Evolutionary conservation across 1,140 invertebrate genomes (phyloP), one percentile per base, ranked within the genome.

Genomic region (Drosophila santomea): DNA sequence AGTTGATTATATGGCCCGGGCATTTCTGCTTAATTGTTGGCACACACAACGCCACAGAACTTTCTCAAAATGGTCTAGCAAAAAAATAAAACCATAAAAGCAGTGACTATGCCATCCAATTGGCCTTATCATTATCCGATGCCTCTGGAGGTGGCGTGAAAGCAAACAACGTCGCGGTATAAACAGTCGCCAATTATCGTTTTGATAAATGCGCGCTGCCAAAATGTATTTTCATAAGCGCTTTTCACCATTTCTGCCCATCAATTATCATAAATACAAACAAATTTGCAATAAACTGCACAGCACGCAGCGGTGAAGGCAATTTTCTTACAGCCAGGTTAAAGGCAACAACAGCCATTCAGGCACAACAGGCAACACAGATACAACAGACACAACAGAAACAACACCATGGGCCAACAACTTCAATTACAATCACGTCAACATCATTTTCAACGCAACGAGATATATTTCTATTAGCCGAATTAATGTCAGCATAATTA

Each of bases 401-500:
- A n/a, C 71, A 69, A 23, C 55, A 63, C 20, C 71, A 57, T 51
- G 25, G 28, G 14, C 59, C 75, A 81, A 64, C 76, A 89, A 85
- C 86, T 85, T 81, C 85, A 90, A 90, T 80, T 84, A 84, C 75
- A 90, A 90, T 86, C 84, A 89, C 84, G 84, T 89, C 84, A 89
- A 89, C 84, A 89, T 74, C 81, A 84, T 89, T 90, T 89, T 79
- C 79, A 89, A 73, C 83, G 84, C 80, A 86, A 86, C 84, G 77
- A 89, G 84, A 89, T 89, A 84, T 89, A 89, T 89, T 89, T 89
- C 84, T 89, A 89, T 89, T 89, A 89, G 84, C 85, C 84, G 84
- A 89, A 89, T 89, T 89, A 89, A 89, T 89, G 84, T 89, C 84
- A 89, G 84, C 80, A 84, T 89, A 90, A 89, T 89, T 89, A 89